Evolutionary conservation across 2,888 invertebrate genomes (phyloP).

Genomic region (Bugulina stolonifera): DNA sequence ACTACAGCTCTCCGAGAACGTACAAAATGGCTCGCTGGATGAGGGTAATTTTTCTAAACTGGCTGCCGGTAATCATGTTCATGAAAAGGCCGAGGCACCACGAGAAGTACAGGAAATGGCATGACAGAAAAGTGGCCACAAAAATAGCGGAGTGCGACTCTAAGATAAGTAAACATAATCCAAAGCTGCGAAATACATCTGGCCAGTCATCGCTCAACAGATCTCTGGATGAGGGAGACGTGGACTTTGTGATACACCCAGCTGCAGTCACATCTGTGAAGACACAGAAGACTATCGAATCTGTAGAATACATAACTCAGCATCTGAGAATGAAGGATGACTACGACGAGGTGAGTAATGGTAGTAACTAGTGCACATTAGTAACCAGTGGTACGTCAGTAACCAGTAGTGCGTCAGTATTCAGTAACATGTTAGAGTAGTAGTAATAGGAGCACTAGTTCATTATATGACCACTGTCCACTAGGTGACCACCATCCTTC

Average conservation of each 20-base stretch:
- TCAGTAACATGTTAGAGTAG: no score
- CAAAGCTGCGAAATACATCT: not conserved
- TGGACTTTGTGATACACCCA: not conserved
- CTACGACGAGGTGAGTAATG: constrained; percentile 87
- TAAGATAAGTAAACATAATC: not conserved
- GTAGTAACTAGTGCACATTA: no score
- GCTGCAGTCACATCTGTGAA: constrained; percentile 49
- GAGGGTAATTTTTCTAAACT: constrained; percentile 86
- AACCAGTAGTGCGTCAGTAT: no score
- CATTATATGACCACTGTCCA: no score
- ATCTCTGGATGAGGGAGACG: not conserved
- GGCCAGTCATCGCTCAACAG: not conserved
- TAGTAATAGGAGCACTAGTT: no score
- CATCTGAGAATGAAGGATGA: constrained; percentile 96
- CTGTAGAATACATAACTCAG: constrained; percentile 95
- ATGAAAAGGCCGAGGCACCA: constrained; percentile 81
- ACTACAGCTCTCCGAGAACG: constrained; percentile 89
- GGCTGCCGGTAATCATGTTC: constrained; percentile 81
- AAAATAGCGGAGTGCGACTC: constrained; percentile 27
- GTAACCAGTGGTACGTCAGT: no score
- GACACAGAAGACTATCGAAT: constrained; percentile 71
- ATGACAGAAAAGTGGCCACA: constrained; percentile 1
- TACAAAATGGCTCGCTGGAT: constrained; percentile 98
- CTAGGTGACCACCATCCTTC: no score
- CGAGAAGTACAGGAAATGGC: constrained; percentile 37